Percentiles rank a stretch among this genome's conserved stretches.
phyloP scores from a whole-genome alignment of 1,140 invertebrate species.

The Apocrypta bakeri region DNA sequence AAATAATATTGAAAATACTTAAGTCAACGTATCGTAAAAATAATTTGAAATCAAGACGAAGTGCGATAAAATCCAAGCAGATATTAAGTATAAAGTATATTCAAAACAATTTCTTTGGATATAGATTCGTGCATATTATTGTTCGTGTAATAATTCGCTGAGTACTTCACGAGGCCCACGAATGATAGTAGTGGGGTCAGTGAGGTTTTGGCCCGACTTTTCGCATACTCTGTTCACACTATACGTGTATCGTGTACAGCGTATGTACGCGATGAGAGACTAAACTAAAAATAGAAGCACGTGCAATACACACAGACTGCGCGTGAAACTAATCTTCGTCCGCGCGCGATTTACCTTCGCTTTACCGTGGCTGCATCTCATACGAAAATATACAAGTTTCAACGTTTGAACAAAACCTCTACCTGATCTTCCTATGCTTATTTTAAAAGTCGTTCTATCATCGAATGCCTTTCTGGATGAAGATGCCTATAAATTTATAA shows the following conservation, averaged over 20 bases:
- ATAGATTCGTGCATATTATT: background rate
- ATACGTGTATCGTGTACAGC: background rate
- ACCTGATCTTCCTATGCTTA: background rate
- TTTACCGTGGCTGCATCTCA: background rate
- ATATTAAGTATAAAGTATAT: background rate
- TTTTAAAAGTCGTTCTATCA: background rate
- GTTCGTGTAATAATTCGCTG: no score
- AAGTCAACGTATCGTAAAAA: no score
- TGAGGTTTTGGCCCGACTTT: slow-evolving; percentile 30
- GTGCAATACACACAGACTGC: slow-evolving; percentile 20
- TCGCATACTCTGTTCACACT: background rate
- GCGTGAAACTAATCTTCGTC: slow-evolving; percentile 32
- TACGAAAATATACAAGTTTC: background rate
- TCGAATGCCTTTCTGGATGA: background rate
- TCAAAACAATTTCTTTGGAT: background rate
- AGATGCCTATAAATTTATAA: background rate
- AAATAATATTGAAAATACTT: background rate
- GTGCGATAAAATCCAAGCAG: no score
- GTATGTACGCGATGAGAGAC: background rate
- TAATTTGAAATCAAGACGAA: no score
- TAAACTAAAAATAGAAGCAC: slow-evolving; percentile 46
- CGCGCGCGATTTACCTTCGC: background rate
- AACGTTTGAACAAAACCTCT: slow-evolving; percentile 11
- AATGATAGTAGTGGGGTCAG: background rate
- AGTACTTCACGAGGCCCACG: background rate